Conservation (phyloP, 2,888 invertebrate species). For the Zootermopsis nevadensis region DNA sequence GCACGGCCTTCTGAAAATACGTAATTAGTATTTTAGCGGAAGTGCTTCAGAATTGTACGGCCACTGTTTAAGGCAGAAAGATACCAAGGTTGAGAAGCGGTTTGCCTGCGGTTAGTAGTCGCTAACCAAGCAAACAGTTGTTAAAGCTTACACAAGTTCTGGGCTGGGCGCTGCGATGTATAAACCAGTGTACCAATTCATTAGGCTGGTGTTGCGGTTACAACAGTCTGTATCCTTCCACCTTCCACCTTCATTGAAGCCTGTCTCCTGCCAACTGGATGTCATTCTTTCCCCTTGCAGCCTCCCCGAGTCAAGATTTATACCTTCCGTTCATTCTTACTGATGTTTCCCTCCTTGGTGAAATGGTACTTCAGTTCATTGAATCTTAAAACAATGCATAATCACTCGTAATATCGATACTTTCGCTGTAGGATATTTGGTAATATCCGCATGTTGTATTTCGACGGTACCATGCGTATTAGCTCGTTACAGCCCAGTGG, state of each 20-base stretch:
- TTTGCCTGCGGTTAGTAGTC: no score
- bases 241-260: neutral
- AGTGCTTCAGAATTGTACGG: no score
- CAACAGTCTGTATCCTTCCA: neutral
- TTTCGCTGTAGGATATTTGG: neutral
- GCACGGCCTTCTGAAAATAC: no score
- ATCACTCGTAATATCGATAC: neutral
- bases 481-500: no score
- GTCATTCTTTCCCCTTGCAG: neutral
- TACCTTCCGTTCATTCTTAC: neutral
- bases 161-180: neutral
- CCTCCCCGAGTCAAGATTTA: neutral
- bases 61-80: no score
- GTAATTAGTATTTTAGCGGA: no score
- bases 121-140: neutral
- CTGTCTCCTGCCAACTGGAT: no score
- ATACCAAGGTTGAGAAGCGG: no score
- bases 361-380: neutral
- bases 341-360: neutral
- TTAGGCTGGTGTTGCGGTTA: neutral
- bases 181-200: neutral
- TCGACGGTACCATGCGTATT: no score
- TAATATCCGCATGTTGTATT: neutral
- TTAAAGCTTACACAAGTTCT: neutral
- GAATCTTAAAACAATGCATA: neutral